Percentiles rank a stretch among this genome's conserved stretches.
phyloP scores from a whole-genome alignment of 2,113 vertebrate genomes.

The Henicopernis longicauda region DNA sequence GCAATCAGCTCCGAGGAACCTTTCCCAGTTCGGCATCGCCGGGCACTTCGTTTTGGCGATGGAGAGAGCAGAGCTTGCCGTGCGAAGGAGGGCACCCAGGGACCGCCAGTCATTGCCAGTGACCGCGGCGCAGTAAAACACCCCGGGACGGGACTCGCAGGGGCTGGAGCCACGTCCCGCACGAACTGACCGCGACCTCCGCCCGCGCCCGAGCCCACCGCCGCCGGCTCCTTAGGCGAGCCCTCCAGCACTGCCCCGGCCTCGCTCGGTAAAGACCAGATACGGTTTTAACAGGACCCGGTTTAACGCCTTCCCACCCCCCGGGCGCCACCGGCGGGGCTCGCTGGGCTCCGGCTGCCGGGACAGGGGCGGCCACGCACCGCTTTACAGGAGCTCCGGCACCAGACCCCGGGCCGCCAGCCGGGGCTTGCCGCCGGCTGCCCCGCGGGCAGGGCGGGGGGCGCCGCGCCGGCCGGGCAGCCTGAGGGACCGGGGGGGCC shows the following conservation, averaged over 20 bases:
- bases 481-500: not conserved
- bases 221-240: not conserved
- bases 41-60: not conserved
- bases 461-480: not conserved
- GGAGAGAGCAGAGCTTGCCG: not conserved
- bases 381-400: not conserved
- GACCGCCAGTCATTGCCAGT: not conserved
- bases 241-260: not conserved
- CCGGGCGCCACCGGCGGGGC: not conserved
- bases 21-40: not conserved
- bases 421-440: not conserved
- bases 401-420: not conserved
- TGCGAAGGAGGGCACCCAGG: not conserved
- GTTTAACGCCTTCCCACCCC: not conserved
- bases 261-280: not conserved
- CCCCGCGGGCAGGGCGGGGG: too few species aligned
- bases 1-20: not conserved
- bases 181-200: not conserved
- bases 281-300: not conserved
- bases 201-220: accelerated
- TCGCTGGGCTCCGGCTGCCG: not conserved
- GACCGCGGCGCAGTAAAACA: not conserved
- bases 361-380: not conserved
- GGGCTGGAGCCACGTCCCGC: not conserved
- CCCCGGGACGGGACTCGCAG: not conserved